These are phyloP conservation scores for Byasa hedistus DNA, from an alignment of 2,888 invertebrate genomes.

Conservation along the genomic window DNA sequence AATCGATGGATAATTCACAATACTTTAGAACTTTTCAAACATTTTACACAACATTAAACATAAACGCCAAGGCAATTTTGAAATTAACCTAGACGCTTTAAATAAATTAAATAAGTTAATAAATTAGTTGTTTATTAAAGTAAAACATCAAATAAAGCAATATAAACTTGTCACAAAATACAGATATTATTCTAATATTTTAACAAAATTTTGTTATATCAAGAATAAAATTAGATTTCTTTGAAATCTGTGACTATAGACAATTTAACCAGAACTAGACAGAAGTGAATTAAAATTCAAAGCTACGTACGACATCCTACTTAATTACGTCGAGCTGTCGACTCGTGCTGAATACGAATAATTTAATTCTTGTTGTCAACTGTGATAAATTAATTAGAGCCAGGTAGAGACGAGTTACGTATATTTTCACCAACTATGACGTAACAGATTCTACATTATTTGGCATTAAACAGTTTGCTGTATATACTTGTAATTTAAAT, in stretches of 20 bases:
- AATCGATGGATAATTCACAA: background rate
- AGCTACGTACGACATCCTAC: conserved; percentile 22
- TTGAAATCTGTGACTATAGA: background rate
- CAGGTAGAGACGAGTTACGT: background rate
- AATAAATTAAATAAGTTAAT: background rate
- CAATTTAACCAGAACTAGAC: conserved; percentile 1
- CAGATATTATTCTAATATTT: background rate
- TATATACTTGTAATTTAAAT: too few species aligned
- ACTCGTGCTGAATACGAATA: conserved; percentile 24
- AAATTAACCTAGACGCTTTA: background rate
- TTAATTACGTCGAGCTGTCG: conserved; percentile 16
- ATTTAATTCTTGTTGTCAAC: conserved; percentile 24
- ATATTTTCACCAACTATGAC: background rate
- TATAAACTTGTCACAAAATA: too few species aligned
- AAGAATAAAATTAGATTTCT: background rate
- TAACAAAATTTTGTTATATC: background rate
- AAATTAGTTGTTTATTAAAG: too few species aligned
- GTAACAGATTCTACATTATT: background rate
- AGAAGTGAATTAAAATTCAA: conserved; percentile 15
- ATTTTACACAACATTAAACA: background rate
- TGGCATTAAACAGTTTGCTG: background rate
- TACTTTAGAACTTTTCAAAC: background rate
- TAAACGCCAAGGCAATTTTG: background rate
- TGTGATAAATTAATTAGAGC: conserved; percentile 20
- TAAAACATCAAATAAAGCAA: too few species aligned